phyloP scores from a whole-genome alignment of 2,113 vertebrate species.

The Apistogramma diplotaenia region DNA sequence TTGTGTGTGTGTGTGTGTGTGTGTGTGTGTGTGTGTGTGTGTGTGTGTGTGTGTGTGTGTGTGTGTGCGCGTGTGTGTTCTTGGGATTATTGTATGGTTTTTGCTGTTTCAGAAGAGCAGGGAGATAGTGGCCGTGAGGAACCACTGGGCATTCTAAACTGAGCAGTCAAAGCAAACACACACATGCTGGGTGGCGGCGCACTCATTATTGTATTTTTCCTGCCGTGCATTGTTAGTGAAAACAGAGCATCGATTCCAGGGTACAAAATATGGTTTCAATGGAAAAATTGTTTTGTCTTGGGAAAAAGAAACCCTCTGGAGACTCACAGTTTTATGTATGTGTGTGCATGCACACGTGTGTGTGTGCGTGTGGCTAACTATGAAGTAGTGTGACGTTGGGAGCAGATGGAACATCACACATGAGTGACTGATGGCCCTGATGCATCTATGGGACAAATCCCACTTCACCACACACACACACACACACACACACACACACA shows the following conservation, averaged over 20 bases:
- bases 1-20: background rate
- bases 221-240: background rate
- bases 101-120: background rate
- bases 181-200: background rate
- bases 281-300: background rate
- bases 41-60: too few species aligned
- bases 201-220: background rate
- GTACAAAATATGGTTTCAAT: background rate
- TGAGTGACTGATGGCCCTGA: constrained; percentile 46
- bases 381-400: constrained; percentile 13
- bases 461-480: background rate
- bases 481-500: background rate
- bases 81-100: background rate
- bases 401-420: constrained; percentile 63
- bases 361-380: background rate
- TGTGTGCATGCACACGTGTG: too few species aligned
- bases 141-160: background rate
- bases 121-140: background rate
- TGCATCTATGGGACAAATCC: constrained; percentile 39
- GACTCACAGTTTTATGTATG: background rate
- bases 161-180: background rate
- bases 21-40: too few species aligned
- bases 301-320: background rate
- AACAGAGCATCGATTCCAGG: background rate
- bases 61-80: background rate